Evolutionary conservation across 1,140 invertebrate genomes (phyloP), one percentile per base, ranked within the genome.

Genomic region (Tetraneura akinire): DNA sequence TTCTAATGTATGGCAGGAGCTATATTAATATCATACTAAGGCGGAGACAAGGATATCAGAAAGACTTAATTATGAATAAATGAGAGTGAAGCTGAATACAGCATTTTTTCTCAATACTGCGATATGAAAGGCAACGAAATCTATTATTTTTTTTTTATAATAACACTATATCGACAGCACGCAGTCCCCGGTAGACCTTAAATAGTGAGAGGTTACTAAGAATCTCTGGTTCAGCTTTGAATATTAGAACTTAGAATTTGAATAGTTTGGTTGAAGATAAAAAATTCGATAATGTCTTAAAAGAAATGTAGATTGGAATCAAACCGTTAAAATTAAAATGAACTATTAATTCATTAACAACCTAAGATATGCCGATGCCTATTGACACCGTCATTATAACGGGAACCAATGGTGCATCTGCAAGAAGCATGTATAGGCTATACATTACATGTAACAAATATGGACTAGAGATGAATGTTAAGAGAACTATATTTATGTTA

Each of bases 291-390:
- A n/a, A 42, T 4, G 42, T 51, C 2, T 10, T 51, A 53, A 81
- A 81, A 76, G 23, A 80, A n/a, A n/a, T n/a, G n/a, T 10, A 60
- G 80, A 10, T n/a, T n/a, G n/a, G 10, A 70, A 32, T 82, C 47
- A 26, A 80, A 29, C 73, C 11, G 74, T 32, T 18, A 11, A 37
- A 16, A 68, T 16, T 74, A 82, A 29, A 21, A 82, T 80, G 66
- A 32, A 62, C n/a, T 37, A 29, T 42, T 62, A 26, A 18, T 18
- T 53, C 8, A 21, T 10, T n/a, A 26, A 32, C 1, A 26, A 80
- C 16, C 80, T 81, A 45, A 81, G 76, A 10, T 80, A 80, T 32
- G 18, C 37, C 42, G 73, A 81, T 81, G 82, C 82, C 13, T n/a
- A n/a, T n/a, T n/a, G 60, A 81, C 21, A 21, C 16, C n/a, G 73